Evolutionary conservation across 2,888 invertebrate species (phyloP).

Genomic region (Fragum sueziense): DNA sequence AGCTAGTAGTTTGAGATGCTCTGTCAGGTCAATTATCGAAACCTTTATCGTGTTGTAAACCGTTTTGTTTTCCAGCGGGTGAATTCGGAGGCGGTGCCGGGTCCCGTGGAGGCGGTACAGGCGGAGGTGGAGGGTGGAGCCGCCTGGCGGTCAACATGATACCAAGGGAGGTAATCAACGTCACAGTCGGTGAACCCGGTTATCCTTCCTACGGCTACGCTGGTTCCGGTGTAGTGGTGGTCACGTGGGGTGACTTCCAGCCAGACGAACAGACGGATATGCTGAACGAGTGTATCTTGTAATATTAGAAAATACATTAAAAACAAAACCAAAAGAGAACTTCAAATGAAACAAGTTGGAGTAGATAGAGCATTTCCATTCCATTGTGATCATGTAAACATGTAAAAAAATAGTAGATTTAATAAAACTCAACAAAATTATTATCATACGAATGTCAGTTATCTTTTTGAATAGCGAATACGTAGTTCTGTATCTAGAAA

Average conservation of each 20-base stretch:
- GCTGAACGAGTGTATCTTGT: not conserved
- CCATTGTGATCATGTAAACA: too few species aligned
- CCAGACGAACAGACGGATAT: constrained; percentile 39
- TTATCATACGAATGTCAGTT: too few species aligned
- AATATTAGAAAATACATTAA: not conserved
- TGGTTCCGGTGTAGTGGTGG: constrained; percentile 49
- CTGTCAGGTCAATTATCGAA: too few species aligned
- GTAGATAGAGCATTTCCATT: too few species aligned
- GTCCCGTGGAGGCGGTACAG: constrained; percentile 40
- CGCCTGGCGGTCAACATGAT: constrained; percentile 21
- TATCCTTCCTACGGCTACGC: constrained; percentile 53
- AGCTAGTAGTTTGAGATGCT: too few species aligned
- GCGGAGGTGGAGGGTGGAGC: constrained; percentile 52
- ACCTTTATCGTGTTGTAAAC: not conserved
- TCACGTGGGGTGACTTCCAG: constrained; percentile 51
- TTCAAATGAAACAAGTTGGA: too few species aligned
- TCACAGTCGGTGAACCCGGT: constrained; percentile 51
- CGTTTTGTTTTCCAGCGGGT: constrained; percentile 41
- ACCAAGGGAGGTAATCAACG: constrained; percentile 33
- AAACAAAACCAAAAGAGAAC: too few species aligned
- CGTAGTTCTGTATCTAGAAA: too few species aligned
- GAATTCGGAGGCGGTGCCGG: constrained; percentile 58
- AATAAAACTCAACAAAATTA: too few species aligned
- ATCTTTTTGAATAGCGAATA: too few species aligned
- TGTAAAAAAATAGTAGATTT: too few species aligned